These are phyloP conservation scores for Agriopis marginaria DNA, from an alignment of 2,888 invertebrate genomes.

Conservation along the genomic window DNA sequence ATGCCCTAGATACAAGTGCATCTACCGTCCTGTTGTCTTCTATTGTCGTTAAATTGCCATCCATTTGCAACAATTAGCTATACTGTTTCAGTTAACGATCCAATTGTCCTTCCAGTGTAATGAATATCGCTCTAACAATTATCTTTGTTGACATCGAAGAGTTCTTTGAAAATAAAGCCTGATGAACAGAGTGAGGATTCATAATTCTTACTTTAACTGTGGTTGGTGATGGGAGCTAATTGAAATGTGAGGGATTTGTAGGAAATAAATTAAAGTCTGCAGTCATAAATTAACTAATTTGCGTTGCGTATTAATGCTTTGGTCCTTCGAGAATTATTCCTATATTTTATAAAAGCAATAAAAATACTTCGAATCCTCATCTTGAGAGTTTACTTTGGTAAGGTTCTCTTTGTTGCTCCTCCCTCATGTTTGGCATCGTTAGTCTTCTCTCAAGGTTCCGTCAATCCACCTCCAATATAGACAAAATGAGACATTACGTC, in stretches of 20 bases:
- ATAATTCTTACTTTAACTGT: conserved; percentile 23
- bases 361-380: too few relatives aligned
- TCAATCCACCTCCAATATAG: too few relatives aligned
- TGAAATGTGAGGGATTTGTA: conserved; percentile 11
- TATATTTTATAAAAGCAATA: too few relatives aligned
- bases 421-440: too few relatives aligned
- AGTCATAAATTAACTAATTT: not conserved
- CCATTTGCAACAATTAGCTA: conserved; percentile 81
- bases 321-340: too few relatives aligned
- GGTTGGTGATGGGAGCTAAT: conserved; percentile 17
- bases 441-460: too few relatives aligned
- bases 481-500: too few relatives aligned
- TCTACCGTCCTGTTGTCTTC: conserved; percentile 57
- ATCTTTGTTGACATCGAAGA: conserved; percentile 28
- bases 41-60: conserved; percentile 69
- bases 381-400: too few relatives aligned
- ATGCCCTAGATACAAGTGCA: conserved; percentile 57
- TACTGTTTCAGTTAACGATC: conserved; percentile 70
- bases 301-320: too few relatives aligned
- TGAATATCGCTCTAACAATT: conserved; percentile 50
- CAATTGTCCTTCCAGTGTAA: conserved; percentile 64
- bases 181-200: conserved; percentile 6
- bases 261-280: not conserved
- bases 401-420: too few relatives aligned
- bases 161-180: conserved; percentile 19